Base-by-base conservation (phyloP, 2,797 vertebrate genomes). In the Hippopotamyrus pictus region DNA sequence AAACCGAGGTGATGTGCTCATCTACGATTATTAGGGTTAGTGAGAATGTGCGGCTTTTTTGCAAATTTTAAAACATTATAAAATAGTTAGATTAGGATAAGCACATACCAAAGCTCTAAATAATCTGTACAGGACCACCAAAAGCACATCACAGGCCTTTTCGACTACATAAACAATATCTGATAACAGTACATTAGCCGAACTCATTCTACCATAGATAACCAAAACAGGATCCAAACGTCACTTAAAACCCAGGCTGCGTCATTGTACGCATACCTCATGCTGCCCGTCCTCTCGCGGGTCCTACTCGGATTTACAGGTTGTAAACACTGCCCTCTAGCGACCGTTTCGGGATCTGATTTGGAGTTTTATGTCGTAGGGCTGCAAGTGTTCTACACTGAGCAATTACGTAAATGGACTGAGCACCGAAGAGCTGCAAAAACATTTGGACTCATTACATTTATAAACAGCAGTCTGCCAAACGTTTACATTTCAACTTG, bases 311-410 rank as follows among this genome's bases (percentile, higher is more conserved):
- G 11, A 25, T 11, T 57, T 87, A 22, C 5, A 37, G 41, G 53
- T 94, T 94, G 95, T 89, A 90, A 91, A 93, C 88, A 92, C 89
- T 94, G 94, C 94, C 93, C 92, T 95, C 96, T 96, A 91, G 94
- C 93, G 96, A 85, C 19, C 7, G 17, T 7, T 87, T 85, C 83
- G 2, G 25, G 41, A 12, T 4, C 48, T 41, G 19, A 85, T 5
- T 14, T 12, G 4, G 25, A 51, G 46, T 50, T 85, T 2, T 12
- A 12, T 9, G 41, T 73, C 33, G 69, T 14, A 17, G 14, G 29
- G 14, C 29, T 17, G 33, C 33, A 17, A 73, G 69, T 37, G 6
- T 6, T 33, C 29, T 41, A 82, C 17, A 46, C 7, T 2, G 76
- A 44, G 17, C 37, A 79, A 79, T 79, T 41, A 79, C 76, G 17